Conservation (phyloP, 2,888 invertebrate genomes). For the Caenorhabditis wallacei region DNA sequence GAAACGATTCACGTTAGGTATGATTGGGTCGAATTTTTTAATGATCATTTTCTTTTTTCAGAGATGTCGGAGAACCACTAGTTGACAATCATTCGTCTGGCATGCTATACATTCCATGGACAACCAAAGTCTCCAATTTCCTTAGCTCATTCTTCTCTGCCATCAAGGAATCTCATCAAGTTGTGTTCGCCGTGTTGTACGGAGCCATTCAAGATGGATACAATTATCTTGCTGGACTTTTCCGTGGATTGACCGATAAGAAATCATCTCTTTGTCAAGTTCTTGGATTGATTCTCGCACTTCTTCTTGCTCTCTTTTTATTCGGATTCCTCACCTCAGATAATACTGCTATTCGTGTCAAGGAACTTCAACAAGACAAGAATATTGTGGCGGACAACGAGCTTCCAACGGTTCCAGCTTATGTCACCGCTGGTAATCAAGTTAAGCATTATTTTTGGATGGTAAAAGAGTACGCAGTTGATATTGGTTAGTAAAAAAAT, state of each 20-base stretch:
- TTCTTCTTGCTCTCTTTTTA: slow-evolving; percentile 27
- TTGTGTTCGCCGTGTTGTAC: not conserved
- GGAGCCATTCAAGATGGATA: not conserved
- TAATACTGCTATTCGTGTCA: slow-evolving; percentile 32
- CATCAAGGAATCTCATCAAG: slow-evolving; percentile 7
- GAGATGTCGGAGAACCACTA: slow-evolving; percentile 18
- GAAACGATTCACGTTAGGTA: slow-evolving; percentile 42
- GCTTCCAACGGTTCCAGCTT: slow-evolving; percentile 16
- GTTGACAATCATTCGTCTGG: not conserved
- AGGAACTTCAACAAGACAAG: not conserved
- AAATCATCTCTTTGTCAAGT: slow-evolving; percentile 22
- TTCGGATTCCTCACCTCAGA: slow-evolving; percentile 45
- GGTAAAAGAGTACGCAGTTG: slow-evolving; percentile 20
- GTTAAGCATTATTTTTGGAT: slow-evolving; percentile 31
- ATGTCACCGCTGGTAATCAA: not conserved
- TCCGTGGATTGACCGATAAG: slow-evolving; percentile 1
- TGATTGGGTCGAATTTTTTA: not conserved
- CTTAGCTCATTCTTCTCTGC: not conserved
- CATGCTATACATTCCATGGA: not conserved
- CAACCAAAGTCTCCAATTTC: not conserved
- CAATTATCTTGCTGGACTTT: not conserved
- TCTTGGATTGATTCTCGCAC: slow-evolving; percentile 26
- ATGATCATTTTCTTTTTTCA: not conserved
- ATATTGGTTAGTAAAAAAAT: slow-evolving; percentile 16
- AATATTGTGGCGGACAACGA: not conserved